Percentiles rank a stretch among this genome's conserved stretches.
Conservation (phyloP, 2,888 invertebrate species). For the Nebria brevicollis region DNA sequence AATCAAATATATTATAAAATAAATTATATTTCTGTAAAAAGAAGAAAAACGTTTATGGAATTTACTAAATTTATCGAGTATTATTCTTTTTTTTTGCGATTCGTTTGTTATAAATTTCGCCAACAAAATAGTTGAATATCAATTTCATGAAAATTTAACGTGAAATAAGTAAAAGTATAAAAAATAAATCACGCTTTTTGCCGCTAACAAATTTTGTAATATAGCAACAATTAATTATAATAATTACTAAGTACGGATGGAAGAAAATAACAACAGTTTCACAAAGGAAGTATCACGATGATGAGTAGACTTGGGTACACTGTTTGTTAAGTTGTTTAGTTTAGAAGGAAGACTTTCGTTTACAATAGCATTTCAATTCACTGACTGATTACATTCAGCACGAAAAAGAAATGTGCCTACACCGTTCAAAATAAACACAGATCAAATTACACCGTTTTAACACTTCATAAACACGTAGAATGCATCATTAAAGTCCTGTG, state of each 20-base stretch:
- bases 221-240: background rate
- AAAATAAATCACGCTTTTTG: background rate
- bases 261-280: background rate
- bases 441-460: background rate
- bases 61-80: too few species aligned
- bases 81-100: too few species aligned
- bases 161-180: background rate
- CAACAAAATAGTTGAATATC: too few species aligned
- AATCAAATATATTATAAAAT: too few species aligned
- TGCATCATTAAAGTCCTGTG: background rate
- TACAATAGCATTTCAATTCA: background rate
- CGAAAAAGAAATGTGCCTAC: background rate
- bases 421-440: background rate
- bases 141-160: background rate
- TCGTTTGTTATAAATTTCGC: too few species aligned
- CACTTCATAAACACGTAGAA: background rate
- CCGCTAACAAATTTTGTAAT: background rate
- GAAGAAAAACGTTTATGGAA: too few species aligned
- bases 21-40: too few species aligned
- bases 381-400: background rate
- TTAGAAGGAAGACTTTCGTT: background rate
- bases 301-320: background rate
- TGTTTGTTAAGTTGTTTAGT: background rate
- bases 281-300: conserved; percentile 1
- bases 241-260: background rate